A percentile compares a stretch with the other conserved stretches of the same genome.
These are phyloP conservation scores for Marisa cornuarietis DNA, from an alignment of 1,140 invertebrate species.

Conservation along the genomic window DNA sequence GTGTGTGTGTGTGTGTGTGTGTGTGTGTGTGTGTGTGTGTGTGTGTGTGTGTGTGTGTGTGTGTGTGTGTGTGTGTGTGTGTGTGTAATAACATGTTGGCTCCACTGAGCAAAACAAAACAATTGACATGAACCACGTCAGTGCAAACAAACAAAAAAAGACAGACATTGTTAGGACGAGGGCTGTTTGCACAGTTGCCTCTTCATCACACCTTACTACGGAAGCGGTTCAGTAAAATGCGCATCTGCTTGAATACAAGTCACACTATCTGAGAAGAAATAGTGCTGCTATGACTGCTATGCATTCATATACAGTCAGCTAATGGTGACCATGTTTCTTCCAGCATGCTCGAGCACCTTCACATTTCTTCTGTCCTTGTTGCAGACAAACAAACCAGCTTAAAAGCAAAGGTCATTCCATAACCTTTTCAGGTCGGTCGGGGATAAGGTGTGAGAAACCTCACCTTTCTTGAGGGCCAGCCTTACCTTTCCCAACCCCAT, in stretches of 20 bases:
- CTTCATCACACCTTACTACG: not conserved
- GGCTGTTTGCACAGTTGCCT: not conserved
- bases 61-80: not conserved
- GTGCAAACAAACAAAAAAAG: conserved; percentile 2
- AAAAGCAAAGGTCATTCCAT: too few species aligned
- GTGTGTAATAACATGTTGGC: not conserved
- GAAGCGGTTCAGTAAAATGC: not conserved
- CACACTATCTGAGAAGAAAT: not conserved
- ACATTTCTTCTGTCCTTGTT: too few species aligned
- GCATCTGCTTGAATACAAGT: too few species aligned
- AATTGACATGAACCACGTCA: not conserved
- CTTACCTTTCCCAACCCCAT: too few species aligned
- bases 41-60: not conserved
- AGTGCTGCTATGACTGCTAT: not conserved
- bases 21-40: not conserved
- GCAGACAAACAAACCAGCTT: too few species aligned
- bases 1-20: conserved; percentile 2
- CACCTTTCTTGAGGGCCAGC: too few species aligned
- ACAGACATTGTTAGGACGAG: not conserved
- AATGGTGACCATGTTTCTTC: too few species aligned
- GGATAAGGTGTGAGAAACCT: too few species aligned
- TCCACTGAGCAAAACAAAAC: not conserved
- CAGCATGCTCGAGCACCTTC: too few species aligned
- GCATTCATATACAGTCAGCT: not conserved
- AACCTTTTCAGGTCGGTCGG: too few species aligned